phyloP scores from a whole-genome alignment of 2,888 invertebrate genomes.

The Tenthredo distinguenda region DNA sequence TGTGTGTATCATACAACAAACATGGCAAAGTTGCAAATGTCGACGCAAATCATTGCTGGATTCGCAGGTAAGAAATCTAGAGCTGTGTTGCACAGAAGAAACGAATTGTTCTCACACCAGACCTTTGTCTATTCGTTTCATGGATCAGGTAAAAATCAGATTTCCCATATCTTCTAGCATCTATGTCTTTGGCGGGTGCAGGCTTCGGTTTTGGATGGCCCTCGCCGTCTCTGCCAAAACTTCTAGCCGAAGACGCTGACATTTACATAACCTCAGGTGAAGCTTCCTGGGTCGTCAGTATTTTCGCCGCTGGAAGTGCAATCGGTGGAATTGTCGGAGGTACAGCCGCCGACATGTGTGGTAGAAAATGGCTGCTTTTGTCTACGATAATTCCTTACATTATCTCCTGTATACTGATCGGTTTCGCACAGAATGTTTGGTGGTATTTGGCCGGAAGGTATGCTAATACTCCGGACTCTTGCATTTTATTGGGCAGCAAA shows the following conservation, averaged over 20 bases:
- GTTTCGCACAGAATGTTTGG: conserved; percentile 51
- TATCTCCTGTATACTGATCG: conserved; percentile 56
- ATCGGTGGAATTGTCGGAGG: conserved; percentile 57
- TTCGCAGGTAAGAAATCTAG: conserved; percentile 16
- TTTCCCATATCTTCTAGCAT: background rate
- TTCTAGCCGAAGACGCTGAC: conserved; percentile 5
- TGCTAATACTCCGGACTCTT: conserved; percentile 26
- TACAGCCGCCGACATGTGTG: conserved; percentile 56
- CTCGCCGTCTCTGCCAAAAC: conserved; percentile 44
- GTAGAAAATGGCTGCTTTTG: conserved; percentile 61
- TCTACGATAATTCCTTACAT: conserved; percentile 52
- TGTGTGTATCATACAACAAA: background rate
- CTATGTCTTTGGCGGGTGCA: conserved; percentile 44
- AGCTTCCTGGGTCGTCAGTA: conserved; percentile 57
- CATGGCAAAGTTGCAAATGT: background rate
- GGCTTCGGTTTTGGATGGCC: conserved; percentile 58
- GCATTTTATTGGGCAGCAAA: background rate
- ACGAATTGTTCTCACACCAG: background rate
- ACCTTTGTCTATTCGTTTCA: background rate
- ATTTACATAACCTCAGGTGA: conserved; percentile 51
- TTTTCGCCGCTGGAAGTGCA: conserved; percentile 54
- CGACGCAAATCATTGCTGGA: conserved; percentile 8
- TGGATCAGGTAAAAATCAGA: background rate
- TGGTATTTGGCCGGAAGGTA: conserved; percentile 54
- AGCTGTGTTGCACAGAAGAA: background rate